Conservation (phyloP, 2,113 vertebrate genomes). For the Neoarius graeffei region DNA sequence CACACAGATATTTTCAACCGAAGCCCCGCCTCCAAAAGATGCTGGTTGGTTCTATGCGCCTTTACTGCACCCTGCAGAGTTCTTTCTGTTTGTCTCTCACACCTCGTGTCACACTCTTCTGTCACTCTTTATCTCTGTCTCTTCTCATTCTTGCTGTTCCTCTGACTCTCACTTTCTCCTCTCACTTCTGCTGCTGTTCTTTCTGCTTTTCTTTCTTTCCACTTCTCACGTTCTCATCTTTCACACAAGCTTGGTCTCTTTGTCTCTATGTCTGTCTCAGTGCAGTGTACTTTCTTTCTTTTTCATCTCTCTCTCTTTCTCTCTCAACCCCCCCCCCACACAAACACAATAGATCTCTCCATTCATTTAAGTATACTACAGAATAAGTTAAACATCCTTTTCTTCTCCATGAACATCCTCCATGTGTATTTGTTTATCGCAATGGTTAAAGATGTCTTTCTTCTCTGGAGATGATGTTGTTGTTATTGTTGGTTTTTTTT, state of each 20-base stretch:
- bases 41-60: background rate
- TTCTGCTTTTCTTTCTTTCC: background rate
- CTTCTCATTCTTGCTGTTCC: background rate
- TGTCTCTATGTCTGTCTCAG: background rate
- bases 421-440: background rate
- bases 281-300: background rate
- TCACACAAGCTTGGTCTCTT: background rate
- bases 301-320: background rate
- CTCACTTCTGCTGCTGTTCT: background rate
- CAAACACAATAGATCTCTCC: background rate
- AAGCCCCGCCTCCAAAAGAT: background rate
- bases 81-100: background rate
- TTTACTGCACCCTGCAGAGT: constrained; percentile 9
- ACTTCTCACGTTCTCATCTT: background rate
- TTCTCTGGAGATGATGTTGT: background rate
- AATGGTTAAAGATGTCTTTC: background rate
- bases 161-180: background rate
- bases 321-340: background rate
- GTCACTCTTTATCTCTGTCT: background rate
- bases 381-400: background rate
- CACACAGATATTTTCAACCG: background rate
- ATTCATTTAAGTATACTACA: background rate
- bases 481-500: too few species aligned
- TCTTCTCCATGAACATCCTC: background rate
- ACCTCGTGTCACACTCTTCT: background rate